Evolutionary conservation across 2,797 vertebrate species (phyloP).

Genomic region (Cichlasoma orientale): DNA sequence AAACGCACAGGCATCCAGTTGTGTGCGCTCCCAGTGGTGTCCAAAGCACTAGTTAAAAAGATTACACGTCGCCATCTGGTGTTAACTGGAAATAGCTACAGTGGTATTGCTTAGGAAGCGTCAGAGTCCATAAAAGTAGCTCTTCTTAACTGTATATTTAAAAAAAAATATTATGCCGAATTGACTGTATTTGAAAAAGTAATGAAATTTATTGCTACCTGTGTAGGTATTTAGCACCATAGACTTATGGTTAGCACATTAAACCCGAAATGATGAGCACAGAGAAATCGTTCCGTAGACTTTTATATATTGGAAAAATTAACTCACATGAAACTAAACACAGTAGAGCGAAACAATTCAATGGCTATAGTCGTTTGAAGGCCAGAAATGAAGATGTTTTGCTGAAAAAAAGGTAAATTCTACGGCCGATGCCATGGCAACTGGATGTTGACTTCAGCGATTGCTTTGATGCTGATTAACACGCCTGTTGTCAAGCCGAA

Average conservation of each 20-base stretch:
- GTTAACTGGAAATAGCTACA: neutral
- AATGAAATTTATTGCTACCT: neutral
- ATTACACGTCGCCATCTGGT: constrained; percentile 44
- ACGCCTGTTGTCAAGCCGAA: constrained; percentile 74
- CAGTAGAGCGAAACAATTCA: neutral
- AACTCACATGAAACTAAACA: accelerated
- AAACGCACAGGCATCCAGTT: constrained; percentile 6
- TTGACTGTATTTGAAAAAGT: neutral
- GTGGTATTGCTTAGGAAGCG: neutral
- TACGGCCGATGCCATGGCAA: constrained; percentile 44
- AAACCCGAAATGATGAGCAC: constrained; percentile 15
- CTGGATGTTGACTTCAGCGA: constrained; percentile 23
- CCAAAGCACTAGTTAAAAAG: neutral
- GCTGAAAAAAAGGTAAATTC: neutral
- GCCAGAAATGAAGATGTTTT: neutral
- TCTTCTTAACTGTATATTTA: neutral
- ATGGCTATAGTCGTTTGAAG: neutral
- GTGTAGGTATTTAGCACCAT: neutral
- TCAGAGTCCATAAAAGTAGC: neutral
- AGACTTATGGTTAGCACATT: no score
- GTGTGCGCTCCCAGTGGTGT: neutral
- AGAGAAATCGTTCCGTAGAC: constrained; percentile 21
- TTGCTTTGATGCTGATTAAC: constrained; percentile 51
- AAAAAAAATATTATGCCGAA: neutral
- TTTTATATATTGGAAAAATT: neutral